Evolutionary conservation across 2,113 vertebrate genomes (phyloP).

Genomic region (Tragelaphus strepsiceros): DNA sequence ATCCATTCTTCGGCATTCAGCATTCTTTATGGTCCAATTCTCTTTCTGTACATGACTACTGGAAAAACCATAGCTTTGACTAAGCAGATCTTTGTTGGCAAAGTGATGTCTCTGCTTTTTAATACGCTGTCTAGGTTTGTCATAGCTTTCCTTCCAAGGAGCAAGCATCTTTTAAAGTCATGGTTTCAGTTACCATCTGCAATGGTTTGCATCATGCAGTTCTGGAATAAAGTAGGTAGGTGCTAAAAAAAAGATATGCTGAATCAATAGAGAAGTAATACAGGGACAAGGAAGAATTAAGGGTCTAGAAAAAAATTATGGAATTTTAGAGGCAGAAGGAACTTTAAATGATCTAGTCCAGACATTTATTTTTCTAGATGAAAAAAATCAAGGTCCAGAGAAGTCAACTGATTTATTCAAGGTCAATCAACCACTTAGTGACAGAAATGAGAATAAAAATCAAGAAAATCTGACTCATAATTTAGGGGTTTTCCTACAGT

Average conservation of each 20-base stretch:
- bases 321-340: not conserved
- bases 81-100: not conserved
- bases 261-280: not conserved
- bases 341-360: slow-evolving; percentile 24
- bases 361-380: slow-evolving; percentile 7
- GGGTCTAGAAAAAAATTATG: not conserved
- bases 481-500: not conserved
- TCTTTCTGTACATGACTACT: not conserved
- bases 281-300: not conserved
- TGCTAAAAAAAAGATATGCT: not conserved
- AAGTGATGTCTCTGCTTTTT: not conserved
- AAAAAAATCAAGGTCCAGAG: slow-evolving; percentile 9
- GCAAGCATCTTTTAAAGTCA: not conserved
- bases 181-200: not conserved
- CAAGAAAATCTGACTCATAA: not conserved
- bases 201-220: not conserved
- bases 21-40: not conserved
- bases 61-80: not conserved
- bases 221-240: not conserved
- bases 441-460: slow-evolving; percentile 3
- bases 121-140: not conserved
- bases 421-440: not conserved
- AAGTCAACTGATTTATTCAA: not conserved
- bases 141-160: not conserved
- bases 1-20: not conserved